Base-by-base conservation (phyloP, 1,140 invertebrate genomes). In the Sycophaga agraensis region DNA sequence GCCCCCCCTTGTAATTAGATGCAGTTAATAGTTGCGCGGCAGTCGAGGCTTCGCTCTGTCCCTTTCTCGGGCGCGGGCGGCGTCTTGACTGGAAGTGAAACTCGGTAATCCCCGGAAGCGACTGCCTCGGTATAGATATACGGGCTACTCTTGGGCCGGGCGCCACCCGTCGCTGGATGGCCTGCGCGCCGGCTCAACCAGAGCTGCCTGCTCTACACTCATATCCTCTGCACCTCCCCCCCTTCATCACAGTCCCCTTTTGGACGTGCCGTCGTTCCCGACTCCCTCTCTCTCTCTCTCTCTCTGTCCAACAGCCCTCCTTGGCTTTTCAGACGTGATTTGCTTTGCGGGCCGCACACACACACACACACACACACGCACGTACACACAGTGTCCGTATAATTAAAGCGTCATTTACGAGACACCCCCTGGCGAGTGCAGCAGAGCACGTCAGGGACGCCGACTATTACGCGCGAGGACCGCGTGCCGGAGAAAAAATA, bases 1-100 rank as follows among this genome's bases (percentile, higher is more conserved):
- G 9, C 74, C 70, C 69, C 70, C 67, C 71, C 74, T 77, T 79
- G 77, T 80, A 81, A 78, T 81, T 81, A 79, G 78, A 81, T 79
- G 73, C 78, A 78, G 74, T 77, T 80, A 79, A 81, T 79, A 81
- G 77, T 76, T 74, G 61, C 54, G 21, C 24, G 5, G 42, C 42
- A 19, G 6, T 45, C 42, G 4, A 6, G 8, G 5, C 17, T n/a
- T 7, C 45, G 11, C n/a, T 31, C 48, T 21, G n/a, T 21, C 22
- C 8, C 42, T 14, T 45, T 24, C 17, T 45, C 42, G 4, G n/a
- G 48, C 48, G 17, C 4, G 5, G 63, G 28, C 1, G 7, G 9
- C 19, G 19, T 22, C 43, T 45, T 45, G 8, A 4, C 40, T 14
- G 26, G 28, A 70, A 75, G 70, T 69, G 73, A 77, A 76, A 77